Conservation (phyloP, 1,140 invertebrate species). For the Popillia japonica region DNA sequence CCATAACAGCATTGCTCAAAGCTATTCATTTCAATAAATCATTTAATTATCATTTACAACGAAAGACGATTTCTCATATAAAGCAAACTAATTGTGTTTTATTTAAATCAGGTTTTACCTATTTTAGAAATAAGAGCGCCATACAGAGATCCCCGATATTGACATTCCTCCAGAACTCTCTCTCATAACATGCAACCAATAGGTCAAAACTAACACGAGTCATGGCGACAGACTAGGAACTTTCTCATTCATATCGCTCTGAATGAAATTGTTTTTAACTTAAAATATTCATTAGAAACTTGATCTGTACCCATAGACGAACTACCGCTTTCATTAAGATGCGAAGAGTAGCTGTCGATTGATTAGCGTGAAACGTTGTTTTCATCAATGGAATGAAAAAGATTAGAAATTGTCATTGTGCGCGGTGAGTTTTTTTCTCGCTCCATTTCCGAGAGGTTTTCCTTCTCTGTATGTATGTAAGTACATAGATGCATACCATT, state of each 20-base stretch:
- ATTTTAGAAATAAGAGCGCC: not conserved
- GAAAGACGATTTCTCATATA: not conserved
- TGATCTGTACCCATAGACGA: not conserved
- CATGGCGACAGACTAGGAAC: not conserved
- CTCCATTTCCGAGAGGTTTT: slow-evolving; percentile 12
- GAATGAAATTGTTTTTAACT: slow-evolving; percentile 20
- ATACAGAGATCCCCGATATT: not conserved
- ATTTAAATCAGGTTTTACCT: not conserved
- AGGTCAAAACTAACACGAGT: not conserved
- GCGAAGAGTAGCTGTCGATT: not conserved
- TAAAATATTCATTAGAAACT: slow-evolving; percentile 33
- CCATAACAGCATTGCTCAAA: too few relatives aligned
- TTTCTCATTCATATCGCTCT: slow-evolving; percentile 31
- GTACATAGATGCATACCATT: not conserved
- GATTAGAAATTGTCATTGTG: slow-evolving; percentile 15
- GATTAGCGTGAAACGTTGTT: not conserved
- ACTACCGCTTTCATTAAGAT: slow-evolving; percentile 22
- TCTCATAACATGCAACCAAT: not conserved
- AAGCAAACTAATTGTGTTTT: slow-evolving; percentile 17
- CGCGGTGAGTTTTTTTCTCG: not conserved
- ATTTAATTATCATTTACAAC: not conserved
- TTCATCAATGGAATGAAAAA: slow-evolving; percentile 30
- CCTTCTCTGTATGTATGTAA: not conserved
- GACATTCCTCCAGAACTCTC: slow-evolving; percentile 7
- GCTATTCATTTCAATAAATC: too few relatives aligned